Conservation (phyloP, 2,888 invertebrate species). For the Aleiodes leptofemur region DNA sequence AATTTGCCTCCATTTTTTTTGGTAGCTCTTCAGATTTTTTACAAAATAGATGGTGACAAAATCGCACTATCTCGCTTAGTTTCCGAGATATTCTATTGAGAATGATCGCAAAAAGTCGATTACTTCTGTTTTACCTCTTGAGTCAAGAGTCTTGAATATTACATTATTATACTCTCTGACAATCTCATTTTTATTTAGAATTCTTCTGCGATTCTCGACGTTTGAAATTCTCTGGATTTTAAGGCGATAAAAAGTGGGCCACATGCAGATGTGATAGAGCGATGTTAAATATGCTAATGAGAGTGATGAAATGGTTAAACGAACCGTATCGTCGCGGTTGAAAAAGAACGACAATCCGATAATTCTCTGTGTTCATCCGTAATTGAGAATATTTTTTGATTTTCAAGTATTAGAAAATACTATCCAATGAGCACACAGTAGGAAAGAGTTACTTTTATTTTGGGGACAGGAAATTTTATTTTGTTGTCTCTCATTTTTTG, state of each 20-base stretch:
- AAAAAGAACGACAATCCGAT: conserved; percentile 9
- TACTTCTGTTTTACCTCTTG: not conserved
- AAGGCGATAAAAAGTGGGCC: conserved; percentile 1
- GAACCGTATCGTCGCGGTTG: conserved; percentile 23
- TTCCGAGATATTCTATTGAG: no score
- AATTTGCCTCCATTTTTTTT: no score
- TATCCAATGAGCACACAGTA: no score
- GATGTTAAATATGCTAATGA: conserved; percentile 19
- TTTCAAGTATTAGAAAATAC: no score
- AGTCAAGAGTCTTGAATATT: no score
- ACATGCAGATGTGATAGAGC: not conserved
- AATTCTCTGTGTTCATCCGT: not conserved
- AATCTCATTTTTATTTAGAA: not conserved
- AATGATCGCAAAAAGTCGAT: no score
- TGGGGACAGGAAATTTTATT: no score
- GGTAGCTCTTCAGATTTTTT: no score
- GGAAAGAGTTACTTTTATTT: no score
- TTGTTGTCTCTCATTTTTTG: no score
- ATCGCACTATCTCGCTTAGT: no score
- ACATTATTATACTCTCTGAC: not conserved
- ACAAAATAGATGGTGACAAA: no score
- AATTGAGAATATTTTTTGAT: not conserved
- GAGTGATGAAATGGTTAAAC: conserved; percentile 28
- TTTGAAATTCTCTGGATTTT: not conserved
- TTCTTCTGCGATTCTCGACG: not conserved